Evolutionary conservation across 2,888 invertebrate genomes (phyloP), one percentile per base, ranked within the genome.

Genomic region (Pediacus dermestoides): DNA sequence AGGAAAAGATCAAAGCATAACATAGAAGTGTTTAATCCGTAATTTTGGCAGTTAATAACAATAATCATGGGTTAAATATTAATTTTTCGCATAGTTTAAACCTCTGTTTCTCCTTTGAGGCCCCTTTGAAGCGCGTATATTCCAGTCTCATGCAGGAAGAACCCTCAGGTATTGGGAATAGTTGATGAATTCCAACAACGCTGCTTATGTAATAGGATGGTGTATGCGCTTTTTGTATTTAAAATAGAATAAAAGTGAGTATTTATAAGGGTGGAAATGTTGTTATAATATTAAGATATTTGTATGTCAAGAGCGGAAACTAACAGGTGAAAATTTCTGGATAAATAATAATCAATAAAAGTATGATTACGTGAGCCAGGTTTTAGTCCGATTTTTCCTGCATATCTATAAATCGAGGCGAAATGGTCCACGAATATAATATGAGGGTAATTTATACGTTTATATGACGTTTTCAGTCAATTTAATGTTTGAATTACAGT

Each of bases 21-120:
- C 52, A 34, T 27, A 34, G 42, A 50, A 57, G 51, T 50, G 54
- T 50, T 52, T 52, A 57, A 53, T 55, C 53, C 52, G 55, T 52
- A 55, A 54, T 57, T 58, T 58, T 50, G 54, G 52, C 56, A 58
- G 57, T 58, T 58, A 59, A 63, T 62, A 59, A 60, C 61, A 61
- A 63, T 63, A 62, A 63, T 62, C 61, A 55, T 52, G 56, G 57
- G 63, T 58, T 56, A 64, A 62, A 64, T 64, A 67, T 66, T 67
- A 66, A 67, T 67, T 67, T 67, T 67, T 67, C 65, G 63, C 67
- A 67, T 67, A 67, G 67, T 67, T 67, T 58, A 60, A 60, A 56
- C 57, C 56, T 59, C 57, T 48, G 58, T 52, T 47, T 46, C 44
- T 52, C 53, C 54, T 53, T 56, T 55, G 52, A 53, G 35, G 26